These are phyloP conservation scores for Megalurothrips usitatus DNA, from an alignment of 2,888 invertebrate species.

Conservation along the genomic window DNA sequence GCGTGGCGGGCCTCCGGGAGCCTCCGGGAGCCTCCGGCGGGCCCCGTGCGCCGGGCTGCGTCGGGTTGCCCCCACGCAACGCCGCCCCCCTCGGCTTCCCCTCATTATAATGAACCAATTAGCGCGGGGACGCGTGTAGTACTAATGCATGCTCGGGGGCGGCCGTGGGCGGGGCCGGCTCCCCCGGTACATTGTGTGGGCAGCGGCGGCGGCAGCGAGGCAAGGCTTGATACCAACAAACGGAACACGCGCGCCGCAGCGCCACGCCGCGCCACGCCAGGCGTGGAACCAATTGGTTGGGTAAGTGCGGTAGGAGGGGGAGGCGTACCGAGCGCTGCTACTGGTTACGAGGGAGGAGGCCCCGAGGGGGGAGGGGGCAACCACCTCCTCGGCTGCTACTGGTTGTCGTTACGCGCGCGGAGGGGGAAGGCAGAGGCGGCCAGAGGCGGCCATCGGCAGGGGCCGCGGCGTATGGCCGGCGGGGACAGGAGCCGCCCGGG, in stretches of 20 bases:
- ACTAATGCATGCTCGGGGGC: not conserved
- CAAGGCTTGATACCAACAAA: not conserved
- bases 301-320: not conserved
- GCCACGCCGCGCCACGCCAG: not conserved
- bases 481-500: not conserved
- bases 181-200: no score
- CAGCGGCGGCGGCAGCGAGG: not conserved
- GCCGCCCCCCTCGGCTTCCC: not conserved
- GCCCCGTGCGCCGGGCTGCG: no score
- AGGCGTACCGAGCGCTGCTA: not conserved
- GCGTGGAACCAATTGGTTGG: not conserved
- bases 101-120: not conserved
- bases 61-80: not conserved
- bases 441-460: no score
- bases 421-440: not conserved
- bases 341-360: not conserved
- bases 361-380: not conserved
- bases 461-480: no score
- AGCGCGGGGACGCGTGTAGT: not conserved
- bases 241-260: not conserved
- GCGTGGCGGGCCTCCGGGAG: no score
- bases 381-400: not conserved
- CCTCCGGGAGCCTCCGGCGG: not conserved
- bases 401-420: slow-evolving; percentile 1
- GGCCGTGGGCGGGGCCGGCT: not conserved